Conservation (phyloP, 2,888 invertebrate genomes). For the Tuberolachnus salignus region DNA sequence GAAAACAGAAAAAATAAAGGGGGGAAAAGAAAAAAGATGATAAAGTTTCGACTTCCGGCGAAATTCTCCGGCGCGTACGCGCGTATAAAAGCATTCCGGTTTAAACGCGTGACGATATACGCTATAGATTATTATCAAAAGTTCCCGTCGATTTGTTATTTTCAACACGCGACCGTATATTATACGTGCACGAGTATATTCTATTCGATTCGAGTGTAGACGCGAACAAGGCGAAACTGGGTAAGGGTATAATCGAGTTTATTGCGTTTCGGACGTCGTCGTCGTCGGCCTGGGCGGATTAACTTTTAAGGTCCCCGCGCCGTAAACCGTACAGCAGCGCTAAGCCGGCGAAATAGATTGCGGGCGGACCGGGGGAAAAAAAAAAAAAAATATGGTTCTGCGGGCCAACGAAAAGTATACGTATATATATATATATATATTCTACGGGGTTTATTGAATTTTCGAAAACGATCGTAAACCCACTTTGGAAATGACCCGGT, state of each 20-base stretch:
- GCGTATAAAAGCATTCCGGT: too few relatives aligned
- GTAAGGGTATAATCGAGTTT: not conserved
- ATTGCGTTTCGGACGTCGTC: not conserved
- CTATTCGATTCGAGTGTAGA: not conserved
- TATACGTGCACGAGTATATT: too few relatives aligned
- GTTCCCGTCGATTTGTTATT: not conserved
- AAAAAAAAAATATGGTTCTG: not conserved
- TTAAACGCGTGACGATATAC: conserved; percentile 8
- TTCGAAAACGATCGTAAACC: not conserved
- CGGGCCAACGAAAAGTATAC: not conserved
- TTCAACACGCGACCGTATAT: too few relatives aligned
- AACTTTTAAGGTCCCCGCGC: not conserved
- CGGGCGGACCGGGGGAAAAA: too few relatives aligned
- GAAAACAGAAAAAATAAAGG: too few relatives aligned
- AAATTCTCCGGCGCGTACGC: too few relatives aligned
- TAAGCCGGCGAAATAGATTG: not conserved
- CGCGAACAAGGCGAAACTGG: too few relatives aligned
- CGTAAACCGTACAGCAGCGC: not conserved
- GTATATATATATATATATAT: not conserved
- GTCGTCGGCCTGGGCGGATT: too few relatives aligned
- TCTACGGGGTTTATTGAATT: not conserved
- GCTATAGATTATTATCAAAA: conserved; percentile 2
- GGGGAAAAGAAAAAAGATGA: not conserved
- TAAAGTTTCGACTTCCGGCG: too few relatives aligned
- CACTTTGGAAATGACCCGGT: not conserved